These are phyloP conservation scores for Pseudoatta argentina DNA, from an alignment of 1,140 invertebrate genomes.

Conservation along the genomic window DNA sequence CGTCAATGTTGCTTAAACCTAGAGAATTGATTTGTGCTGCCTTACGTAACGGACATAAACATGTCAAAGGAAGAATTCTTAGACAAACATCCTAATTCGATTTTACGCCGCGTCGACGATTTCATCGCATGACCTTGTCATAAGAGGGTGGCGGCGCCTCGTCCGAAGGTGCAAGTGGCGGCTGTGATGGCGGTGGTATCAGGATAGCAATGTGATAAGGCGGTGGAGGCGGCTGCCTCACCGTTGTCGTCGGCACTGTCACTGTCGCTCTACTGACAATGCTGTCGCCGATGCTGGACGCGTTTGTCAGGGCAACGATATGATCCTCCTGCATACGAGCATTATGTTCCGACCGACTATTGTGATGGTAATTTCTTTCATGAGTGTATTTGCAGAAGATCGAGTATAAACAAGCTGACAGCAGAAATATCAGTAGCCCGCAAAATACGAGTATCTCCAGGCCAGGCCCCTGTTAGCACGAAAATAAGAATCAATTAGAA, in stretches of 20 bases:
- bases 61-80: slow-evolving; percentile 39
- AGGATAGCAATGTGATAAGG: slow-evolving; percentile 90
- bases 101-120: background rate
- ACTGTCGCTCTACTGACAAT: slow-evolving; percentile 3
- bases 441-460: slow-evolving; percentile 89
- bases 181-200: slow-evolving; percentile 86
- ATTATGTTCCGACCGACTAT: slow-evolving; percentile 24
- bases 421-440: slow-evolving; percentile 88
- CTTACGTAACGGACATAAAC: slow-evolving; percentile 6
- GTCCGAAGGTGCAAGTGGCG: slow-evolving; percentile 71
- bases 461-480: slow-evolving; percentile 83
- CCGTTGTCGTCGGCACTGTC: slow-evolving; percentile 37
- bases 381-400: slow-evolving; percentile 78
- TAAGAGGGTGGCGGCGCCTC: slow-evolving; percentile 90
- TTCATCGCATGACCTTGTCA: slow-evolving; percentile 89
- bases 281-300: slow-evolving; percentile 24
- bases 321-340: slow-evolving; percentile 71
- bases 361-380: slow-evolving; percentile 69
- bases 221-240: slow-evolving; percentile 86
- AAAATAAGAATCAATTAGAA: slow-evolving; percentile 36
- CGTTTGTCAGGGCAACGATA: slow-evolving; percentile 67
- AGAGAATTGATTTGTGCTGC: slow-evolving; percentile 50
- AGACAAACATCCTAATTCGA: background rate
- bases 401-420: slow-evolving; percentile 87
- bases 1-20: slow-evolving; percentile 61